Evolutionary conservation across 2,797 vertebrate genomes (phyloP).

Genomic region (Phoxinus dragarum): DNA sequence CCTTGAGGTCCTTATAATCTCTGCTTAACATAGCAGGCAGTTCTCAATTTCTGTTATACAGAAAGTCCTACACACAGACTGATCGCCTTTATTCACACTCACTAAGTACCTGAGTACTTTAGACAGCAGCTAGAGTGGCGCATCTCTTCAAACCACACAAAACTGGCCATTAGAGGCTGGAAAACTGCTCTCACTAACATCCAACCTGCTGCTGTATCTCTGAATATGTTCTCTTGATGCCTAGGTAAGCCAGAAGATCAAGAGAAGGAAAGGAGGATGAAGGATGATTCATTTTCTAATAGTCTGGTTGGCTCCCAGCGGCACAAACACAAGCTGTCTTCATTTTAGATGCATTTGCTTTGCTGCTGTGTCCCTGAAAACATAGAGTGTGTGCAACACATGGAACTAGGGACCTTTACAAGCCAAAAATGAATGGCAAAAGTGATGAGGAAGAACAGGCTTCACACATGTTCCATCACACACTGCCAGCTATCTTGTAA

Average conservation of each 20-base stretch:
- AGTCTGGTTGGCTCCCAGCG: neutral
- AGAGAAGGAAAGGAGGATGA: constrained; percentile 1
- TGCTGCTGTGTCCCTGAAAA: constrained; percentile 5
- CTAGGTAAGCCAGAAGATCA: constrained; percentile 19
- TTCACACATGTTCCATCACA: neutral
- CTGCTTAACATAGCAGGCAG: neutral
- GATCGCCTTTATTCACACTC: constrained; percentile 5
- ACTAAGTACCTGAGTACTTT: neutral
- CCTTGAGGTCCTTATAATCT: neutral
- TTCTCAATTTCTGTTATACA: neutral
- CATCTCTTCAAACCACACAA: constrained; percentile 3
- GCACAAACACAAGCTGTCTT: constrained; percentile 16
- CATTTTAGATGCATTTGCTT: constrained; percentile 15
- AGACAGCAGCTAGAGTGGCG: constrained; percentile 7
- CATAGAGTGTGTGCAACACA: neutral
- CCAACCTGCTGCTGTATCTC: neutral
- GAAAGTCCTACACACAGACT: neutral
- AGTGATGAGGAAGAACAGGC: neutral
- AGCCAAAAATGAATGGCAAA: neutral
- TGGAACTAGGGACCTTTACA: neutral
- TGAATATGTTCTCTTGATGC: constrained; percentile 1
- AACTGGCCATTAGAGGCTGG: neutral
- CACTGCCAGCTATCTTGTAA: neutral
- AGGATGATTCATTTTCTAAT: constrained; percentile 15
- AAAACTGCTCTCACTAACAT: constrained; percentile 9